A percentile compares a stretch with the other conserved stretches of the same genome.
phyloP scores from a whole-genome alignment of 2,888 invertebrate species.

The Lordiphosa andalusiaca region DNA sequence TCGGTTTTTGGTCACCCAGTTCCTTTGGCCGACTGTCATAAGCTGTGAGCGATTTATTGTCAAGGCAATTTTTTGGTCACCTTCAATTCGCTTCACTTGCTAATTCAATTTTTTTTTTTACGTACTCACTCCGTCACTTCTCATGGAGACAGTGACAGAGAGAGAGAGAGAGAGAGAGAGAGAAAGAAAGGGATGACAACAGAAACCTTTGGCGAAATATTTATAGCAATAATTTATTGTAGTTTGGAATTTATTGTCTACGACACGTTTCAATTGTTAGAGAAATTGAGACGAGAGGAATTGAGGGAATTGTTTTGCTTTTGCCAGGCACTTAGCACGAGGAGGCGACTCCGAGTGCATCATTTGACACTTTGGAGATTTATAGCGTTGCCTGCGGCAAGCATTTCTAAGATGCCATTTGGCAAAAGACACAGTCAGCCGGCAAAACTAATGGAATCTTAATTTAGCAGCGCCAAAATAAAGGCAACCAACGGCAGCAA shows the following conservation, averaged over 20 bases:
- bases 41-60: slow-evolving; percentile 78
- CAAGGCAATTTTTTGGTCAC: slow-evolving; percentile 44
- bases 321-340: slow-evolving; percentile 60
- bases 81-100: slow-evolving; percentile 55
- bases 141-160: not conserved
- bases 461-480: slow-evolving; percentile 78
- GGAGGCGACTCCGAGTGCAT: slow-evolving; percentile 43
- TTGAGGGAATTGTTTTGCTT: slow-evolving; percentile 20
- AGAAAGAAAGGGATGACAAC: slow-evolving; percentile 10
- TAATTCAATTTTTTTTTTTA: slow-evolving; percentile 68
- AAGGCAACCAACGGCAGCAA: slow-evolving; percentile 48
- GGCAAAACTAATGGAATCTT: slow-evolving; percentile 79
- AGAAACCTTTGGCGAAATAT: slow-evolving; percentile 66
- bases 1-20: slow-evolving; percentile 42
- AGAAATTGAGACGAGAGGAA: slow-evolving; percentile 51
- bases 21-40: slow-evolving; percentile 60
- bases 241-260: slow-evolving; percentile 76
- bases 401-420: slow-evolving; percentile 78
- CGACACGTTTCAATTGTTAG: slow-evolving; percentile 76
- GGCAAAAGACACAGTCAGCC: slow-evolving; percentile 44
- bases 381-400: slow-evolving; percentile 74
- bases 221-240: slow-evolving; percentile 74
- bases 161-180: not conserved
- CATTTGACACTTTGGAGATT: slow-evolving; percentile 80
- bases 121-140: slow-evolving; percentile 50